A percentile compares a stretch with the other conserved stretches of the same genome.
Conservation (phyloP, 1,140 invertebrate species). For the Hormaphis cornu region DNA sequence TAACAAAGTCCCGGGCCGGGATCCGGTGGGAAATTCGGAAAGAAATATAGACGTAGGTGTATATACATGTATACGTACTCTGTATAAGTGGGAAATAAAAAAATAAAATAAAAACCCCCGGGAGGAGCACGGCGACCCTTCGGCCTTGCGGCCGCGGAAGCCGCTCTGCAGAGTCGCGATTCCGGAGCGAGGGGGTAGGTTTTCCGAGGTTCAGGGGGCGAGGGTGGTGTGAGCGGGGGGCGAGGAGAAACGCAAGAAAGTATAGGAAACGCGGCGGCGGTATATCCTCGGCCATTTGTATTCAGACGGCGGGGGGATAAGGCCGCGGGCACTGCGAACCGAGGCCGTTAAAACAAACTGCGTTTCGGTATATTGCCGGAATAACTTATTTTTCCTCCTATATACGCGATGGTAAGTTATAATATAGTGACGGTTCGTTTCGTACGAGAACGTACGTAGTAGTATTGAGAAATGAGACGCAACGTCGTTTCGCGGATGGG, state of each 20-base stretch:
- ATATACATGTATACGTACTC: not conserved
- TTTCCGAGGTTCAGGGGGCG: not conserved
- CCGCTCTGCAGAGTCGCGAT: too few species aligned
- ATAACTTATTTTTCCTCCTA: slow-evolving; percentile 30
- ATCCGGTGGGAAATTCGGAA: slow-evolving; percentile 10
- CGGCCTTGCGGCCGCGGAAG: not conserved
- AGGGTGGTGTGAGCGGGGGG: not conserved
- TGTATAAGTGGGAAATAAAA: not conserved
- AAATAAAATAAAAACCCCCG: not conserved
- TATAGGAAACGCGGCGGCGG: slow-evolving; percentile 20
- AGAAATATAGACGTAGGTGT: not conserved
- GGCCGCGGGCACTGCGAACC: not conserved
- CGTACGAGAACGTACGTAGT: not conserved
- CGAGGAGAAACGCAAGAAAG: not conserved
- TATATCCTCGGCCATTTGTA: slow-evolving; percentile 28
- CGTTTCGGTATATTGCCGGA: slow-evolving; percentile 25
- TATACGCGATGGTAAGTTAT: slow-evolving; percentile 11
- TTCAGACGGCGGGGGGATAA: slow-evolving; percentile 31
- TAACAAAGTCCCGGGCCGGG: not conserved
- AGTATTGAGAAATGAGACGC: not conserved
- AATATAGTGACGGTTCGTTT: slow-evolving; percentile 16
- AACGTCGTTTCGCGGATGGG: not conserved
- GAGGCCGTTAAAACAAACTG: slow-evolving; percentile 32
- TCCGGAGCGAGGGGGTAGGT: too few species aligned
- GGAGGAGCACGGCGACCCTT: slow-evolving; percentile 5